Conservation (phyloP, 1,140 invertebrate species). For the Metopolophium dirhodum region DNA sequence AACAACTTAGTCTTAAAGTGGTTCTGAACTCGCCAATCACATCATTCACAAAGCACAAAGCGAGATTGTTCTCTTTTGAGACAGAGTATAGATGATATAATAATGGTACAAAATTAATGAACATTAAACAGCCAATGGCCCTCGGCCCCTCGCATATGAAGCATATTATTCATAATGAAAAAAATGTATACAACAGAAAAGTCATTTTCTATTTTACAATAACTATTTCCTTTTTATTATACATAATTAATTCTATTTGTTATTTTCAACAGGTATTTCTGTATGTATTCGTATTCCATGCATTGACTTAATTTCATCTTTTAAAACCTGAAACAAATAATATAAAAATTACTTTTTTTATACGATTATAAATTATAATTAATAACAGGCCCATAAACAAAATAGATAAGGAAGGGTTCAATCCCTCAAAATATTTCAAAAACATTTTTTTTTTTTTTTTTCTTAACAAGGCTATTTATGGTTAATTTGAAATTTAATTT, state of each 20-base stretch:
- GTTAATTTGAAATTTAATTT: background rate
- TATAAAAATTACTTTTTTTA: background rate
- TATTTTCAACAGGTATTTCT: conserved; percentile 41
- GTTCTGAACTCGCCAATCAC: too few species aligned
- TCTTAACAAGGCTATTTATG: background rate
- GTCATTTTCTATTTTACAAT: background rate
- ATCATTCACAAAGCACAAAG: too few species aligned
- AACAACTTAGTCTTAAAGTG: too few species aligned
- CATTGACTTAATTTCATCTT: conserved; percentile 82
- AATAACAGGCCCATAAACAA: background rate
- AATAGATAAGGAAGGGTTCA: background rate
- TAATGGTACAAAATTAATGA: background rate
- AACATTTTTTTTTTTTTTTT: background rate
- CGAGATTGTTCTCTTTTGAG: too few species aligned
- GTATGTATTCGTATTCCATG: conserved; percentile 82
- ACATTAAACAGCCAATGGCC: background rate
- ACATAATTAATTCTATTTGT: background rate
- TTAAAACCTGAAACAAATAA: conserved; percentile 68
- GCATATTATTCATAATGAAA: background rate
- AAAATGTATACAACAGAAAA: background rate
- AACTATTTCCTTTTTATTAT: background rate
- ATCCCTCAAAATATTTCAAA: too few species aligned
- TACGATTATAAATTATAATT: too few species aligned
- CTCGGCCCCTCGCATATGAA: background rate
- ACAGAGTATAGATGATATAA: too few species aligned